These are phyloP conservation scores for Drosophila tropicalis DNA, from an alignment of 1,140 invertebrate species.

Conservation along the genomic window DNA sequence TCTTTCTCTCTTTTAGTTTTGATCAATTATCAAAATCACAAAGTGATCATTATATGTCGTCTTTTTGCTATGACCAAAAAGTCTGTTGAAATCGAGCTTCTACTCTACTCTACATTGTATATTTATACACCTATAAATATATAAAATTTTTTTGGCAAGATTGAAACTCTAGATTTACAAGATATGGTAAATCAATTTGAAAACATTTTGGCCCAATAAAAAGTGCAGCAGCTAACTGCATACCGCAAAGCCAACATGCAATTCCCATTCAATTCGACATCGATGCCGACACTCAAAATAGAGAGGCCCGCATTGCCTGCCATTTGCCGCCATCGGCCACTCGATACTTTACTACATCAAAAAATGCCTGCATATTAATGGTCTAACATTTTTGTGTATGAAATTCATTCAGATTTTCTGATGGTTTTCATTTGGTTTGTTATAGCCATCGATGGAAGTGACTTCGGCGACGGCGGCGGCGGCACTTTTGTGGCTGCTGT, in stretches of 20 bases:
- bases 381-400: slow-evolving; percentile 52
- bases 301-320: background rate
- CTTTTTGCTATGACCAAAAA: too few species aligned
- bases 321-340: background rate
- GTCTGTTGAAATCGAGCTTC: too few species aligned
- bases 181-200: slow-evolving; percentile 11
- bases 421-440: slow-evolving; percentile 11
- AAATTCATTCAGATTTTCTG: slow-evolving; percentile 61
- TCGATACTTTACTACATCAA: too few species aligned
- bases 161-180: slow-evolving; percentile 2
- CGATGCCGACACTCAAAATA: slow-evolving; percentile 4
- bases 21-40: too few species aligned
- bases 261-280: slow-evolving; percentile 11
- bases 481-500: slow-evolving; percentile 52
- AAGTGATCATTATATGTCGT: too few species aligned
- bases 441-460: background rate
- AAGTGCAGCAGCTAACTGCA: background rate
- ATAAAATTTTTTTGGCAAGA: background rate
- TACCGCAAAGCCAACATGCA: slow-evolving; percentile 17
- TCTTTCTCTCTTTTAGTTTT: too few species aligned
- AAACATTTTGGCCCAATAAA: slow-evolving; percentile 13
- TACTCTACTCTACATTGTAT: too few species aligned
- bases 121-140: too few species aligned
- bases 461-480: too few species aligned
- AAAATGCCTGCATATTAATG: slow-evolving; percentile 51